phyloP scores from a whole-genome alignment of 2,797 vertebrate species.

The Paedocypris micromegethes region DNA sequence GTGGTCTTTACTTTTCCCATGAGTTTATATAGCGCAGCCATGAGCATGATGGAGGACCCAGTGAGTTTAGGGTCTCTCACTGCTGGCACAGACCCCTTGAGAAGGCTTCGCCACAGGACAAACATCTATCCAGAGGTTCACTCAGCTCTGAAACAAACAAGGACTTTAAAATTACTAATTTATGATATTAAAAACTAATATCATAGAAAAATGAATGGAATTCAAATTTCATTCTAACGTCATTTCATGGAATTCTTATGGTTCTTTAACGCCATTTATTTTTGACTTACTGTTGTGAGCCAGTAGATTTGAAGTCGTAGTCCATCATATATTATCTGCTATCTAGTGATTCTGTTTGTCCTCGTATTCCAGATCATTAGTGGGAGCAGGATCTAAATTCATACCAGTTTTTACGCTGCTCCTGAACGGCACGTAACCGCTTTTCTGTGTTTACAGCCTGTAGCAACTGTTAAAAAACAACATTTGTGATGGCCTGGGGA shows the following conservation, averaged over 20 bases:
- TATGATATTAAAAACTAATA: too few relatives aligned
- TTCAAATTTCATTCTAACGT: too few relatives aligned
- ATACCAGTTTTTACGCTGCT: conserved; percentile 45
- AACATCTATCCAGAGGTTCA: conserved; percentile 75
- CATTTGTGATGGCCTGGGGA: too few relatives aligned
- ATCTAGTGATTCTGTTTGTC: conserved; percentile 73
- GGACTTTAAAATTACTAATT: neutral
- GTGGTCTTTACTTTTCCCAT: conserved; percentile 78
- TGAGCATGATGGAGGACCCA: conserved; percentile 67
- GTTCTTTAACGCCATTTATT: too few relatives aligned
- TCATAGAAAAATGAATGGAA: too few relatives aligned
- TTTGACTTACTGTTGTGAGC: conserved; percentile 72
- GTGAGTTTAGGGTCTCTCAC: conserved; percentile 77
- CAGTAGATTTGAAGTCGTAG: conserved; percentile 80
- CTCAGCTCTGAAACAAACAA: conserved; percentile 64
- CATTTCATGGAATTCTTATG: too few relatives aligned
- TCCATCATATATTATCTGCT: conserved; percentile 72
- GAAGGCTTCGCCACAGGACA: conserved; percentile 76
- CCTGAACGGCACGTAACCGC: conserved; percentile 55
- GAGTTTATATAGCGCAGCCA: conserved; percentile 78
- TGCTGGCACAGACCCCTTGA: conserved; percentile 54
- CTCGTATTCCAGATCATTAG: conserved; percentile 87
- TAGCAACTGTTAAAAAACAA: too few relatives aligned
- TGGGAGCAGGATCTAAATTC: conserved; percentile 65
- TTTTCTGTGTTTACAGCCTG: conserved; percentile 75